Evolutionary conservation across 2,888 invertebrate species (phyloP).

Genomic region (Zaprionus lineosus): DNA sequence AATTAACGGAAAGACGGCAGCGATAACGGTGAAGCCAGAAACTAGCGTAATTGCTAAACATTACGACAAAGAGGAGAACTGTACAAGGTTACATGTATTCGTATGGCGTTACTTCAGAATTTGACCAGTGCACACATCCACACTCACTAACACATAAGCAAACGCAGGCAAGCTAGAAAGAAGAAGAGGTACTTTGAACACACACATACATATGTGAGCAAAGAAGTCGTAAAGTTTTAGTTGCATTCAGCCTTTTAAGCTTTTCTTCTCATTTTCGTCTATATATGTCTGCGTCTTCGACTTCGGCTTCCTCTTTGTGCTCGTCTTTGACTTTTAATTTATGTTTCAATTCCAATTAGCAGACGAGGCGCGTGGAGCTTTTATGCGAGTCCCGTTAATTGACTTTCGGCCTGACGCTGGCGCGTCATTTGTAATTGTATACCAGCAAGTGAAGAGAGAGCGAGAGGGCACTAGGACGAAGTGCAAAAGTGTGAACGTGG

Average conservation of each 20-base stretch:
- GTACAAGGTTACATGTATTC: constrained; percentile 48
- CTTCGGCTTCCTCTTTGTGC: constrained; percentile 48
- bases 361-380: constrained; percentile 67
- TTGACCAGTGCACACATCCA: constrained; percentile 21
- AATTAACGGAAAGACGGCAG: too few relatives aligned
- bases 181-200: too few relatives aligned
- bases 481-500: neutral
- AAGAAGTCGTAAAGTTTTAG: constrained; percentile 70
- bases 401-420: constrained; percentile 73
- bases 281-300: constrained; percentile 28
- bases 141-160: neutral
- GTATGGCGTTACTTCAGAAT: constrained; percentile 43
- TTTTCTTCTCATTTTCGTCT: constrained; percentile 39
- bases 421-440: constrained; percentile 76
- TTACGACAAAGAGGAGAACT: constrained; percentile 65
- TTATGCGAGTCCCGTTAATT: constrained; percentile 69
- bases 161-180: too few relatives aligned
- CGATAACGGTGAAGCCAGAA: constrained; percentile 16
- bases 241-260: constrained; percentile 58
- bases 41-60: constrained; percentile 58
- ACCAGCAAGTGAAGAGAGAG: constrained; percentile 26
- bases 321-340: constrained; percentile 82
- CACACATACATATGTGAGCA: constrained; percentile 8
- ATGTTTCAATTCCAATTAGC: constrained; percentile 83
- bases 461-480: neutral